phyloP scores from a whole-genome alignment of 2,888 invertebrate genomes.

The Caenorhabditis sinica region DNA sequence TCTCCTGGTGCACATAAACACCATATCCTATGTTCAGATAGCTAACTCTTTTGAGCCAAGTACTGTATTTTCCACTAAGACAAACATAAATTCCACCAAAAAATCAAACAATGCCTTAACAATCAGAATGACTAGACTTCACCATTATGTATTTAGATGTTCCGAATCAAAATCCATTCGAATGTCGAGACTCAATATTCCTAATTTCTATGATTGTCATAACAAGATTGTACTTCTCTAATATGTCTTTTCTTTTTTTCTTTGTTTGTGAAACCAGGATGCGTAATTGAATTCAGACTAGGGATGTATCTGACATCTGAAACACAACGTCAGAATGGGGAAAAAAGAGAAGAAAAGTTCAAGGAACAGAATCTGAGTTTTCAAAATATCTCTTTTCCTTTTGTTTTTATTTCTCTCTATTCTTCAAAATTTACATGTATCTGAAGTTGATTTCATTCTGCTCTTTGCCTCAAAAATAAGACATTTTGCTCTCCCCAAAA shows the following conservation, averaged over 20 bases:
- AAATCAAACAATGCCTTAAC: too few relatives aligned
- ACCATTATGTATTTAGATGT: too few relatives aligned
- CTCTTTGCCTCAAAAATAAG: neutral
- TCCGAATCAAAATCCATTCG: too few relatives aligned
- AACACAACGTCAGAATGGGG: constrained; percentile 35
- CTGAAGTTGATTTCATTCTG: neutral
- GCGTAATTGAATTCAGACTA: constrained; percentile 24
- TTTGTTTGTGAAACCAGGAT: constrained; percentile 1
- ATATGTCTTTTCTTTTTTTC: neutral
- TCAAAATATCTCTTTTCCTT: neutral
- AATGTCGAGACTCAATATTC: too few relatives aligned
- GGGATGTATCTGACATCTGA: constrained; percentile 44
- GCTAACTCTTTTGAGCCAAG: too few relatives aligned
- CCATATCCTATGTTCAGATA: too few relatives aligned
- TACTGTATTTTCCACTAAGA: too few relatives aligned
- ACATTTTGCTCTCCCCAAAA: neutral
- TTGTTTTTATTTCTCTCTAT: constrained; percentile 21
- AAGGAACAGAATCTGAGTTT: constrained; percentile 21
- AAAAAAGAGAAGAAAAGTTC: constrained; percentile 24
- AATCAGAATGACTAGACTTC: too few relatives aligned
- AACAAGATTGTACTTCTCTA: neutral
- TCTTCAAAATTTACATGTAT: neutral
- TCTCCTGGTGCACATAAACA: too few relatives aligned
- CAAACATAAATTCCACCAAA: too few relatives aligned
- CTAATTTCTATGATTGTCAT: neutral